Conservation (phyloP, 2,888 invertebrate genomes). For the Acronicta leporina region DNA sequence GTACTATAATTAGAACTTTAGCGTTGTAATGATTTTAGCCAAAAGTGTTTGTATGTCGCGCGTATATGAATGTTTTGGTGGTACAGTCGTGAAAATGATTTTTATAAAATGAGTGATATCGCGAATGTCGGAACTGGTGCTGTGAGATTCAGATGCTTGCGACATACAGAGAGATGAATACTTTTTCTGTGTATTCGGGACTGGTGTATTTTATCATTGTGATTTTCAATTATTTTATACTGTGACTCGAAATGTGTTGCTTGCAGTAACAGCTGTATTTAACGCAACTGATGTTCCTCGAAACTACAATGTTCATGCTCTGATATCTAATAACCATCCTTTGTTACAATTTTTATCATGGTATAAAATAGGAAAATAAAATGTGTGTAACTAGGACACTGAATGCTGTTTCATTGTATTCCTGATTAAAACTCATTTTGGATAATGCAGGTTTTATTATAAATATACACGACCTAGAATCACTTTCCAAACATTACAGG, state of each 20-base stretch:
- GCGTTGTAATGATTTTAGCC: constrained; percentile 78
- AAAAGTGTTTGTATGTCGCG: constrained; percentile 85
- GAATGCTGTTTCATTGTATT: constrained; percentile 77
- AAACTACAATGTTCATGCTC: constrained; percentile 74
- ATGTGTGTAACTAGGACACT: constrained; percentile 87
- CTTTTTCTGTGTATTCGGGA: constrained; percentile 76
- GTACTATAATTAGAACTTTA: constrained; percentile 72
- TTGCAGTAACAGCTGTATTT: constrained; percentile 79
- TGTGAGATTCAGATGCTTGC: constrained; percentile 85
- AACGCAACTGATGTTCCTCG: constrained; percentile 86
- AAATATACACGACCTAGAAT: constrained; percentile 75
- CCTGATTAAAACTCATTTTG: constrained; percentile 60
- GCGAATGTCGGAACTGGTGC: constrained; percentile 79
- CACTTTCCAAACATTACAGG: constrained; percentile 67
- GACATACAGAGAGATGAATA: constrained; percentile 77
- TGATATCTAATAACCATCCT: constrained; percentile 81
- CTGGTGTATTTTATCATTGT: constrained; percentile 75
- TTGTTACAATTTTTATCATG: constrained; percentile 87
- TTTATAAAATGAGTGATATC: constrained; percentile 67
- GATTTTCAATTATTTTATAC: constrained; percentile 79
- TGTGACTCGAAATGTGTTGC: constrained; percentile 76
- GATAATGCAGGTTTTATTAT: constrained; percentile 77
- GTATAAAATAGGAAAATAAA: constrained; percentile 86
- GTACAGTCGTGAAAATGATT: constrained; percentile 49
- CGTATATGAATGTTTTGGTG: constrained; percentile 79